Conservation (phyloP, 2,888 invertebrate species). For the Acanthosepion lycidas region DNA sequence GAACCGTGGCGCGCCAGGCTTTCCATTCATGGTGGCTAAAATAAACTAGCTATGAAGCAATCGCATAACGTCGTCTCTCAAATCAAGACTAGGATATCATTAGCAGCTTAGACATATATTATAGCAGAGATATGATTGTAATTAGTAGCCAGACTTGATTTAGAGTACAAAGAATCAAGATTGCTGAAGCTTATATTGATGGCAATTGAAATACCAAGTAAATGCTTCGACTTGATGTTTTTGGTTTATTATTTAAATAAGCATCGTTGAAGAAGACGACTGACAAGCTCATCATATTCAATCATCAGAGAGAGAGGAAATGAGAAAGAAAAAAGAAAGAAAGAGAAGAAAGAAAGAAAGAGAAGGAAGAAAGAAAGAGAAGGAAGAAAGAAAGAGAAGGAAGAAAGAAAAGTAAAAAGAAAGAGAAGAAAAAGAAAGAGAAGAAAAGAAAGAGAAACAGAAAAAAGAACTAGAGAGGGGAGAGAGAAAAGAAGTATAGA, state of each 20-base stretch:
- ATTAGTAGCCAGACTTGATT: slow-evolving; percentile 11
- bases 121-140: neutral
- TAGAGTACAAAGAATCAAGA: neutral
- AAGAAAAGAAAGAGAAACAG: no score
- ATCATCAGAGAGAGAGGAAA: no score
- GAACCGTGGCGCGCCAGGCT: neutral
- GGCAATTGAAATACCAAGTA: neutral
- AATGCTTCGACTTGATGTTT: neutral
- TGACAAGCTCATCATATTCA: no score
- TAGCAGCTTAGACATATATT: neutral
- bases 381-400: no score
- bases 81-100: neutral
- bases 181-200: neutral
- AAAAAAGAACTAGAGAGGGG: no score
- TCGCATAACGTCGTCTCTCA: neutral
- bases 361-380: no score
- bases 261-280: no score
- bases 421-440: no score
- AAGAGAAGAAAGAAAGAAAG: no score
- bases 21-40: neutral
- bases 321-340: no score
- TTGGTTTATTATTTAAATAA: neutral
- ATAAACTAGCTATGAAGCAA: neutral
- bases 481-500: no score
- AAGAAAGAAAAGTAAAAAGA: no score